These are phyloP conservation scores for Ornithoptera alexandrae DNA, from an alignment of 2,888 invertebrate species.

Conservation along the genomic window DNA sequence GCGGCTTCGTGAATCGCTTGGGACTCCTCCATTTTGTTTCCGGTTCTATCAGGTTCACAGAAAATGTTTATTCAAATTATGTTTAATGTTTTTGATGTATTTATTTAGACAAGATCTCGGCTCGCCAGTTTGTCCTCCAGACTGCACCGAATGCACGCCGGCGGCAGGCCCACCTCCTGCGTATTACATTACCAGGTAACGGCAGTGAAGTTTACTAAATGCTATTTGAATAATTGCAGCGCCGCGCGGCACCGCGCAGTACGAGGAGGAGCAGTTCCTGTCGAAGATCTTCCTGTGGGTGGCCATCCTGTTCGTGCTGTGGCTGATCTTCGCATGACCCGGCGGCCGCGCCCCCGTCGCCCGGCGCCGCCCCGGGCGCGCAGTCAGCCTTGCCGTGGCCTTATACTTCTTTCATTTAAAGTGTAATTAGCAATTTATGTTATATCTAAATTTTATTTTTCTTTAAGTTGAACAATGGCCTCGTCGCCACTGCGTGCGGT, in stretches of 20 bases:
- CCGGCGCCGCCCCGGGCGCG: slow-evolving; percentile 5
- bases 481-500: slow-evolving; percentile 7
- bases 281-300: slow-evolving; percentile 96
- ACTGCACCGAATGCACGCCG: no score
- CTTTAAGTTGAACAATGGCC: neutral
- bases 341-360: neutral
- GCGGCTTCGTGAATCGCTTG: no score
- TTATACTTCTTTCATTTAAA: neutral
- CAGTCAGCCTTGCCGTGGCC: slow-evolving; percentile 6
- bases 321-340: slow-evolving; percentile 92
- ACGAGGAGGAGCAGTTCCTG: slow-evolving; percentile 94
- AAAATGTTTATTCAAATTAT: no score
- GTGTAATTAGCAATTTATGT: neutral
- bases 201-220: no score
- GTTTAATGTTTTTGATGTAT: no score
- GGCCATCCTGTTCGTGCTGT: slow-evolving; percentile 93
- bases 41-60: no score
- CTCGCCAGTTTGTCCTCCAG: no score
- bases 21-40: no score
- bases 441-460: slow-evolving; percentile 6
- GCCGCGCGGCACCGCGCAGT: slow-evolving; percentile 90
- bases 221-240: slow-evolving; percentile 66
- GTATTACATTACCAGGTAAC: no score
- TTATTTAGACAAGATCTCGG: no score
- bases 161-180: no score